Base-by-base conservation (phyloP, 2,888 invertebrate genomes). In the Drosophila neonasuta region DNA sequence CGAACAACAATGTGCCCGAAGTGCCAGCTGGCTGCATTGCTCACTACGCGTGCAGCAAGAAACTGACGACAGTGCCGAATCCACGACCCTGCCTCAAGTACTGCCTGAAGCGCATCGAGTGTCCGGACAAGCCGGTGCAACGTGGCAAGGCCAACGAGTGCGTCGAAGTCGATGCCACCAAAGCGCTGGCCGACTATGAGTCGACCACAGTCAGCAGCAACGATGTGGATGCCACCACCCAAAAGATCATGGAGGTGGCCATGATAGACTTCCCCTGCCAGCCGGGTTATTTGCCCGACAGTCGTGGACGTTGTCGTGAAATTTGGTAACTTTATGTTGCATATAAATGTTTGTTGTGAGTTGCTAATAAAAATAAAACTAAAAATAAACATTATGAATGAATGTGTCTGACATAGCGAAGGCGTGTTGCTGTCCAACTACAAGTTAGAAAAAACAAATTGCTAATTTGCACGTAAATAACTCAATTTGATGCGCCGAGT, bases 241-340 rank as follows among this genome's bases (percentile, higher is more conserved):
- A 68, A 42, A 67, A 70, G 30, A 68, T 80, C 24, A 86, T 86
- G 88, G 68, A 72, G 45, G 89, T 90, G 8, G 88, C 89, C 52
- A 87, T 90, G 88, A 90, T 90, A 64, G 90, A 90, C 66, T 90
- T 90, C 46, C 90, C 90, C 42, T 90, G 90, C 58, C 88, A 89
- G 63, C 89, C 90, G 0, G 89, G 89, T 42, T 90, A 88, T 41
- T 67, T 90, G 61, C 90, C 90, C 54, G 90, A 90, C 63, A 82
- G 83, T 44, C 87, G 88, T 8, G 90, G 90, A 8, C 88, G 88
- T 55, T 90, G 90, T 60, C 88, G 90, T 45, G 88, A 89, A 68
- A 86, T 90, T 15, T 90, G 89, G 88, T 89, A 46, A 54, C 32
- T 44, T 34, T 45, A n/a, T n/a, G 36, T 11, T 20, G 17, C 20